Percentiles rank a stretch among this genome's conserved stretches.
Conservation (phyloP, 2,113 vertebrate species). For the Psephotus haematonotus region DNA sequence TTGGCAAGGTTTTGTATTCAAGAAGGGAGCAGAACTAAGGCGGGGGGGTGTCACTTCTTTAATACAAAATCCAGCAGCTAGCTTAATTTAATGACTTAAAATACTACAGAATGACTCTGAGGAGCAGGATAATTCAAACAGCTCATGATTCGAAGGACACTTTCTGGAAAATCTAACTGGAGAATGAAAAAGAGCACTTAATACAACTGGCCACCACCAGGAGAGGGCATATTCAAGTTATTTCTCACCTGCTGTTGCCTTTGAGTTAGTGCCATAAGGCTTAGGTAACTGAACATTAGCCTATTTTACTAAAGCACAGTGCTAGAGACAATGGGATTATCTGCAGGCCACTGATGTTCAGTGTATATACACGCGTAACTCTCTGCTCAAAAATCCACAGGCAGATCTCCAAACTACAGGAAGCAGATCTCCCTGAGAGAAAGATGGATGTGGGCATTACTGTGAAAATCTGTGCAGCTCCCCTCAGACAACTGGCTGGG, state of each 20-base stretch:
- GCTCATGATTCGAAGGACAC: slow-evolving; percentile 1
- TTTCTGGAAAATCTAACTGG: slow-evolving; percentile 4
- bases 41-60: neutral
- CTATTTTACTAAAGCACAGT: neutral
- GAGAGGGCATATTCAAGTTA: neutral
- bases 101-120: slow-evolving; percentile 5
- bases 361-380: accelerated
- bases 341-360: neutral
- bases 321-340: neutral
- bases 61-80: slow-evolving; percentile 29
- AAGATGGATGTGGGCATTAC: neutral
- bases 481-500: neutral
- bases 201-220: neutral
- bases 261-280: neutral
- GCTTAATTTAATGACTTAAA: slow-evolving; percentile 44
- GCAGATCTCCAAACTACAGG: neutral
- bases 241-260: neutral
- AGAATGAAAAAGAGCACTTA: slow-evolving; percentile 40
- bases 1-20: slow-evolving; percentile 5
- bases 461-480: neutral
- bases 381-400: neutral
- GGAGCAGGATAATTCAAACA: slow-evolving; percentile 24
- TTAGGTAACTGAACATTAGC: neutral
- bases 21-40: slow-evolving; percentile 32
- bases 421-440: neutral